Conservation (phyloP, 1,140 invertebrate genomes). For the Calephelis nemesis region DNA sequence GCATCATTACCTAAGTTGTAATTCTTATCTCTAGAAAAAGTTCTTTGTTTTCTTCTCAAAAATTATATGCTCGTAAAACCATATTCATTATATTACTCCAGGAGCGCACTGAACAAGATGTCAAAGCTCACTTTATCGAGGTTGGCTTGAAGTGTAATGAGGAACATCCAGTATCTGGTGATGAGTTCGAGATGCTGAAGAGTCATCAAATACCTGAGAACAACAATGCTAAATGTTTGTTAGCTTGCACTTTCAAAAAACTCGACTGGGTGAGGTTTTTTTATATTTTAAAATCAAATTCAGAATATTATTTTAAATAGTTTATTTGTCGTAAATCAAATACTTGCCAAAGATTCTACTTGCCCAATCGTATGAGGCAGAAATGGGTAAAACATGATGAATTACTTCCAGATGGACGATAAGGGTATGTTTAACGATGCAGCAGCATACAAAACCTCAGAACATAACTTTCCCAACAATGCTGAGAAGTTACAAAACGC, state of each 20-base stretch:
- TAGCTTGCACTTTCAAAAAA: conserved; percentile 57
- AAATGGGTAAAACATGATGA: not conserved
- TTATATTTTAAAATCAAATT: not conserved
- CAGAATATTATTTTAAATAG: no score
- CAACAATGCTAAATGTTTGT: conserved; percentile 50
- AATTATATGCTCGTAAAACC: no score
- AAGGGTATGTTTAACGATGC: conserved; percentile 56
- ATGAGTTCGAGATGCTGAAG: conserved; percentile 53
- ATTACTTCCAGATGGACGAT: conserved; percentile 47
- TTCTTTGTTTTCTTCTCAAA: not conserved
- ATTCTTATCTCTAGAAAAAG: no score
- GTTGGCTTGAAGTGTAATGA: conserved; percentile 50
- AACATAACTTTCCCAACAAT: conserved; percentile 46
- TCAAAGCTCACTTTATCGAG: conserved; percentile 51
- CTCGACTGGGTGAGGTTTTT: conserved; percentile 46
- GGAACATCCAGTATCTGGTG: conserved; percentile 41
- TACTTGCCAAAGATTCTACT: no score
- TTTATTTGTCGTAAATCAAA: not conserved
- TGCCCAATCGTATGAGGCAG: no score
- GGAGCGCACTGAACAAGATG: conserved; percentile 48
- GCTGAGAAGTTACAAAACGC: conserved; percentile 41
- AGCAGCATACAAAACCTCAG: conserved; percentile 36
- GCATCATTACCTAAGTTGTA: no score
- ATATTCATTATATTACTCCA: conserved; percentile 20
- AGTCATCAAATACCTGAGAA: conserved; percentile 52